Evolutionary conservation across 2,113 vertebrate genomes (phyloP), one percentile per base, ranked within the genome.

Genomic region (Pholis gunnellus): DNA sequence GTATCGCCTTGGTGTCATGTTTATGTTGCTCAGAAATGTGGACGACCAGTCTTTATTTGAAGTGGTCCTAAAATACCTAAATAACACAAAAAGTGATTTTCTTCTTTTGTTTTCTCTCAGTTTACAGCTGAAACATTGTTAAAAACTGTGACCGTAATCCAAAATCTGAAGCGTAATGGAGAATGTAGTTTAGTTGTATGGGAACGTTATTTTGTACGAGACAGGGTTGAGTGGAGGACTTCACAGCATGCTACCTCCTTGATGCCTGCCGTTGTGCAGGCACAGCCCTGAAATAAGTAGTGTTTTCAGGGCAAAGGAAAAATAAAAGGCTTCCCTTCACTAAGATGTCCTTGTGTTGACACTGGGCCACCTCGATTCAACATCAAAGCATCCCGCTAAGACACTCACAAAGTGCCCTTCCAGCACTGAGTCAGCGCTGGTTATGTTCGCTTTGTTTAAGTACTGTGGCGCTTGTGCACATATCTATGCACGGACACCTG

Each of bases 291-390:
- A 38, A 72, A 61, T 74, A 75, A 40, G 36, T 38, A 54, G 64
- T 68, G 66, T 83, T 85, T 72, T 61, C 60, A 85, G 29, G 82
- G 73, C 68, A 78, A 63, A 83, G 17, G 31, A 9, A 59, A 60
- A 71, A 82, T 60, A 54, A 64, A 85, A 83, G 61, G 31, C 22
- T 71, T 79, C 46, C 25, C 46, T 44, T 75, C 9, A 22, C 71
- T 36, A 60, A 25, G 13, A 66, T 56, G 56, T 63, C 70, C 73
- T 83, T 22, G 50, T 81, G 70, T 82, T 85, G 86, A 88, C 84
- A 74, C 34, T 25, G 36, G 48, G 63, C 66, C 81, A 83, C 79
- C 42, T 83, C 71, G 1, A 46, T 75, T 81, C 17, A 81, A 73
- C 72, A 71, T 79, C 86, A 80, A 72, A 79, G 36, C 50, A 5